Base-by-base conservation (phyloP, 23 tunicate genomes). In the Pegea sp. region DNA sequence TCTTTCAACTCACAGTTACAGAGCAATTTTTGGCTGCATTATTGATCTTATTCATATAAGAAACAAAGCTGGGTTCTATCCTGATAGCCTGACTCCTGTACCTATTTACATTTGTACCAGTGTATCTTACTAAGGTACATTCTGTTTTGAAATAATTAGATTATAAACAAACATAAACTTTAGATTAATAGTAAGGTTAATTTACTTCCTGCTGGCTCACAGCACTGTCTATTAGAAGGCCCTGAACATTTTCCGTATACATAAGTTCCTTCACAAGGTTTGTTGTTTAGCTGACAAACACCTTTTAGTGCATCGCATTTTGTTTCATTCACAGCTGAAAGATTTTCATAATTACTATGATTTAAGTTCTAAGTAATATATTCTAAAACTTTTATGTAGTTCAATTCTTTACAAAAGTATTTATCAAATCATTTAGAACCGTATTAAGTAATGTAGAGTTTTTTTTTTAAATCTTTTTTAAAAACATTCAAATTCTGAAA, bases 281-380 rank as follows among this genome's bases (percentile, higher is more conserved):
- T 88, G 18, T 75, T 29, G 62, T 88, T 70, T 44, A 76, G 79
- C 65, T 69, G 68, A 38, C 97, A 88, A 5, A 18, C 54, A 22
- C 97, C 97, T 5, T n/a, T n/a, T n/a, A n/a, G n/a, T n/a, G n/a
- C n/a, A n/a, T n/a, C n/a, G n/a, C n/a, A n/a, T n/a, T n/a, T n/a
- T n/a, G n/a, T n/a, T n/a, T n/a, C n/a, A n/a, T n/a, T n/a, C n/a
- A n/a, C n/a, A n/a, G n/a, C n/a, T n/a, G n/a, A n/a, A n/a, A n/a
- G n/a, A n/a, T n/a, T n/a, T n/a, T n/a, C n/a, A n/a, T n/a, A n/a
- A n/a, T n/a, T n/a, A n/a, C n/a, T n/a, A n/a, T n/a, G n/a, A n/a
- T n/a, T n/a, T n/a, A n/a, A n/a, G n/a, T n/a, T n/a, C n/a, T n/a
- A n/a, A n/a, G n/a, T n/a, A n/a, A n/a, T n/a, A n/a, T n/a, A n/a